Evolutionary conservation across 2,888 invertebrate genomes (phyloP), one percentile per base, ranked within the genome.

Genomic region (Achlya flavicornis): DNA sequence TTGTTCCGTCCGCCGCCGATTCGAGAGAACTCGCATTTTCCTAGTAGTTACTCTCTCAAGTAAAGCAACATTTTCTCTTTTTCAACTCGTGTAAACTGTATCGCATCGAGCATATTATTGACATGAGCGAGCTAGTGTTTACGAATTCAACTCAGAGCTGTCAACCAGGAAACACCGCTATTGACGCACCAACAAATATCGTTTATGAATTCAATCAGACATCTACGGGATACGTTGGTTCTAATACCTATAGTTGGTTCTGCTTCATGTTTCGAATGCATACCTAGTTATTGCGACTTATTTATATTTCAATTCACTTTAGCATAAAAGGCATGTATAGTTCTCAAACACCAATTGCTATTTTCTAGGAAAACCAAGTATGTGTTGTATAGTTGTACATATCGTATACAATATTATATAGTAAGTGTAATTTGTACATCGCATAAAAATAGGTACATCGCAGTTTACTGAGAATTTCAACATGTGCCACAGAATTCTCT

Each of bases 1-100:
- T 89, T 88, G 84, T 82, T 84, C 84, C 83, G 79, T 79, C 75
- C 78, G 75, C 69, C 72, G 74, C 77, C 82, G 81, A 82, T 85
- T 86, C 86, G 79, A 86, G 74, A 80, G 83, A 86, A 84, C 85
- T 83, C 83, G 79, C 84, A 85, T 88, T 88, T 90, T 90, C 89
- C 85, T 87, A 87, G 85, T 84, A 85, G 69, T 74, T 73, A 77
- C 73, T 74, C 74, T 79, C 72, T 64, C 69, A 68, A 76, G 73
- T 73, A 72, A 72, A 70, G 67, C 65, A 71, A 71, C 72, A 72
- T 77, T 79, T 79, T 79, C 80, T 80, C 74, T 77, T 77, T 77
- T 75, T 72, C 74, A 73, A 66, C 68, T 69, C 66, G 43, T 64
- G 53, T 73, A 68, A 74, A 72, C 68, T 70, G 10, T 65, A 38